Percentiles rank a stretch among this genome's conserved stretches.
Conservation (phyloP, 2,888 invertebrate species). For the Leucophenga maculata region DNA sequence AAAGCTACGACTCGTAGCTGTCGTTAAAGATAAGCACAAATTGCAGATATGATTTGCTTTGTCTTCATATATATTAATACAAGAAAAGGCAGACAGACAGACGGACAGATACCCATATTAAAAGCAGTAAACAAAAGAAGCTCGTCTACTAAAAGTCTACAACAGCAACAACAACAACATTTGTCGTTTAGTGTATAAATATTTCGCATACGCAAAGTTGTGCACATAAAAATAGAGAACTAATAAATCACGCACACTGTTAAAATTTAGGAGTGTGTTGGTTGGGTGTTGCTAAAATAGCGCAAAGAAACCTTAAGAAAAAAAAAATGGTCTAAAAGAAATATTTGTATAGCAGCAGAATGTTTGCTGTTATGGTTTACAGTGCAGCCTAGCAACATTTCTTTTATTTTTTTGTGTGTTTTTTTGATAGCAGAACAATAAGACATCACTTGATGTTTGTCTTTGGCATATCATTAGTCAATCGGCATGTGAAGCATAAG, state of each 20-base stretch:
- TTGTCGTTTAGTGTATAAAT: conserved; percentile 12
- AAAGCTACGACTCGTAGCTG: conserved; percentile 12
- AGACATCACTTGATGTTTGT: conserved; percentile 10
- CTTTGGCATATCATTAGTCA: conserved; percentile 41
- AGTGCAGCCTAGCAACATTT: neutral
- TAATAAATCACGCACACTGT: conserved; percentile 53
- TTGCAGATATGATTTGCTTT: conserved; percentile 21
- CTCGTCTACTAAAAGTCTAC: conserved; percentile 47
- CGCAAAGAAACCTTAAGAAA: no score
- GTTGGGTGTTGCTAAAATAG: no score
- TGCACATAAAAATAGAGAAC: conserved; percentile 37
- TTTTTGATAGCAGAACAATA: no score
- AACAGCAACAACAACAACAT: conserved; percentile 33
- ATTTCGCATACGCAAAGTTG: conserved; percentile 20
- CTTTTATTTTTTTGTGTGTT: no score
- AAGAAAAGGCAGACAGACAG: neutral
- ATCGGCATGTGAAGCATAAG: conserved; percentile 33
- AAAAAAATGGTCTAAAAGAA: no score
- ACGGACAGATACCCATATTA: neutral
- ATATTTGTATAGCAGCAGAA: no score
- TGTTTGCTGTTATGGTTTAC: neutral
- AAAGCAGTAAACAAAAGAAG: conserved; percentile 44
- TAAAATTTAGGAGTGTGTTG: neutral
- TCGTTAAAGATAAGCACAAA: conserved; percentile 51
- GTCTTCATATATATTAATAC: neutral